A percentile compares a stretch with the other conserved stretches of the same genome.
Conservation (phyloP, 2,888 invertebrate genomes). For the Drosophila tanythrix region DNA sequence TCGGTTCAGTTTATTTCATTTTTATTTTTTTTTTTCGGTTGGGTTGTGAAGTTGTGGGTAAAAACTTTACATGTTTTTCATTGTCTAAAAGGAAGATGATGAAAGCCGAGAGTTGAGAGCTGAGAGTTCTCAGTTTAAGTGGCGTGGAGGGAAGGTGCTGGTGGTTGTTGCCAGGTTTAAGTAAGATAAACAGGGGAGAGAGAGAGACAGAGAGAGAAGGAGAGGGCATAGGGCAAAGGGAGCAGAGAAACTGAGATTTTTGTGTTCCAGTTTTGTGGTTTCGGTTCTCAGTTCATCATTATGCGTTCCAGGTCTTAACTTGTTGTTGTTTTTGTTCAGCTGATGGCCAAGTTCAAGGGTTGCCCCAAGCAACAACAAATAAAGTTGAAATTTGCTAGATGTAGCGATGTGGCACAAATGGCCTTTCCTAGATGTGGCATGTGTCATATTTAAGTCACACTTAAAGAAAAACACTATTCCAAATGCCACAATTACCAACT, state of each 20-base stretch:
- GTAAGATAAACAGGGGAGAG: slow-evolving; percentile 38
- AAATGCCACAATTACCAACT: not conserved
- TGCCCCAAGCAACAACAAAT: slow-evolving; percentile 19
- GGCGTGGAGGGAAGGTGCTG: slow-evolving; percentile 1
- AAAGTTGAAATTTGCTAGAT: slow-evolving; percentile 9
- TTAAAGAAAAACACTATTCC: not conserved
- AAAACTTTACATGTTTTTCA: slow-evolving; percentile 49
- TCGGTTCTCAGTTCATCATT: slow-evolving; percentile 33
- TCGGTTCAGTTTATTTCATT: not conserved
- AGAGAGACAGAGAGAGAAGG: no score
- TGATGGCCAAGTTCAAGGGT: slow-evolving; percentile 23
- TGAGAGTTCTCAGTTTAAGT: slow-evolving; percentile 13
- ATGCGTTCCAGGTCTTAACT: slow-evolving; percentile 21
- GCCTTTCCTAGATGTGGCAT: slow-evolving; percentile 20
- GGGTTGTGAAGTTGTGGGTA: slow-evolving; percentile 44
- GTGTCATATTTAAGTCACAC: slow-evolving; percentile 11
- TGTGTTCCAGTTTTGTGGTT: slow-evolving; percentile 46
- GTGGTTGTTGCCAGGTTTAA: slow-evolving; percentile 28
- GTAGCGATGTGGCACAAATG: slow-evolving; percentile 14
- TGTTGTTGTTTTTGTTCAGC: not conserved
- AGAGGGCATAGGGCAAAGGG: not conserved
- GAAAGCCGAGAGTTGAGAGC: slow-evolving; percentile 26
- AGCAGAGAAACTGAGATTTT: slow-evolving; percentile 30
- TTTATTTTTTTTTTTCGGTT: slow-evolving; percentile 10
- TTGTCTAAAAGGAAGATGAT: slow-evolving; percentile 54